Evolutionary conservation across 2,888 invertebrate species (phyloP).

Genomic region (Eupelmus urozonus): DNA sequence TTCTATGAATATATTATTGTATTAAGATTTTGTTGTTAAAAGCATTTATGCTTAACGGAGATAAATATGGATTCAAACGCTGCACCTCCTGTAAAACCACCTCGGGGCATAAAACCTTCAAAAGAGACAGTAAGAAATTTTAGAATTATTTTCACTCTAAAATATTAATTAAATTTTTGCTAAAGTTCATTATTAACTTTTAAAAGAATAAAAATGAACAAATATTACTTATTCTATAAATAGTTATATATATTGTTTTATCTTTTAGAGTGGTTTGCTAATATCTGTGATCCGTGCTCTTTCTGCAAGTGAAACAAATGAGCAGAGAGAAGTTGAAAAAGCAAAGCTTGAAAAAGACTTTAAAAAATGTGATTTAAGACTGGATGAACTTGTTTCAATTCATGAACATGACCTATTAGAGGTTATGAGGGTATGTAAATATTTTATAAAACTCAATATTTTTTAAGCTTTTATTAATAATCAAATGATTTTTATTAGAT

Average conservation of each 20-base stretch:
- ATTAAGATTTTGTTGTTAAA: not conserved
- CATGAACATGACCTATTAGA: slow-evolving; percentile 93
- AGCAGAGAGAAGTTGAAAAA: slow-evolving; percentile 94
- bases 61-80: slow-evolving; percentile 67
- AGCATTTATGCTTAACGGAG: not conserved
- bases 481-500: slow-evolving; percentile 75
- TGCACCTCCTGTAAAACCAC: slow-evolving; percentile 90
- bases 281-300: slow-evolving; percentile 97
- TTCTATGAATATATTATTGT: not conserved
- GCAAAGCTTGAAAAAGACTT: slow-evolving; percentile 95
- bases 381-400: slow-evolving; percentile 92
- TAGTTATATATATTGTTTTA: not conserved
- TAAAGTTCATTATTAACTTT: not conserved
- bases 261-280: slow-evolving; percentile 75
- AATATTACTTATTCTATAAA: not conserved
- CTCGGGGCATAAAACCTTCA: slow-evolving; percentile 89
- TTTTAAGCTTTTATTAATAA: not conserved
- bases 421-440: slow-evolving; percentile 82
- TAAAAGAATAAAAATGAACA: not conserved
- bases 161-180: not conserved
- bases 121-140: slow-evolving; percentile 87
- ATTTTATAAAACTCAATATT: slow-evolving; percentile 9
- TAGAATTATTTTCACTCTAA: slow-evolving; percentile 30
- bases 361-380: slow-evolving; percentile 91
- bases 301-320: slow-evolving; percentile 95